Evolutionary conservation across 2,113 vertebrate genomes (phyloP), one percentile per base, ranked within the genome.

Genomic region (Myotis davidii): DNA sequence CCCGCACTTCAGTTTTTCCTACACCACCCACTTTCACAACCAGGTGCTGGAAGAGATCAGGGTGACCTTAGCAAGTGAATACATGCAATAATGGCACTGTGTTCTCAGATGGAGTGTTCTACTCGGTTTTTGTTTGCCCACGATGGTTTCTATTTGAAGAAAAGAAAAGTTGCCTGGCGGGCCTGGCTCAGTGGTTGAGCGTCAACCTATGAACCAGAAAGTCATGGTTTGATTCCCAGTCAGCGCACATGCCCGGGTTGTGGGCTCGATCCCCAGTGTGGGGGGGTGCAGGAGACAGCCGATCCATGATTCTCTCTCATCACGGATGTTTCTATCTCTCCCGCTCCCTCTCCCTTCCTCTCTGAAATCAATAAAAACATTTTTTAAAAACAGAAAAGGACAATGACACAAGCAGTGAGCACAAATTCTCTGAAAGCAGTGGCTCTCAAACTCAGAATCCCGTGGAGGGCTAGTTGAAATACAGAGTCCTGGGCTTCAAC

Each of bases 1-100:
- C 42, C n/a, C 34, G 0, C 7, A 67, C 59, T 54, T 94, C 25
- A 2, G 45, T 67, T 56, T 79, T 50, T n/a, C 56, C 18, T 69
- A 56, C 1, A 56, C 39, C 50, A 61, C 77, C 73, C 54, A 94
- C 48, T 95, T 94, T 92, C 87, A 67, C 85, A 81, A 74, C 50
- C n/a, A 90, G 13, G 34, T 61, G 20, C 67, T 52, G 1, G 16
- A 95, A 95, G 10, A 96, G 39, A 91, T 61, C 39, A 73, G 2
- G 6, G 3, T 11, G n/a, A 48, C 70, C n/a, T 93, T 59, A 61
- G 17, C 34, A 88, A 81, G 29, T 39, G 21, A 84, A 86, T 10
- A 83, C 6, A 32, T 2, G 12, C 65, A 16, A 91, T 25, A 91
- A 34, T 7, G 65, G n/a, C 4, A 39, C 52, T 50, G 16, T 94